A percentile compares a stretch with the other conserved stretches of the same genome.
phyloP scores from a whole-genome alignment of 2,113 vertebrate genomes.

The Alligator sinensis region DNA sequence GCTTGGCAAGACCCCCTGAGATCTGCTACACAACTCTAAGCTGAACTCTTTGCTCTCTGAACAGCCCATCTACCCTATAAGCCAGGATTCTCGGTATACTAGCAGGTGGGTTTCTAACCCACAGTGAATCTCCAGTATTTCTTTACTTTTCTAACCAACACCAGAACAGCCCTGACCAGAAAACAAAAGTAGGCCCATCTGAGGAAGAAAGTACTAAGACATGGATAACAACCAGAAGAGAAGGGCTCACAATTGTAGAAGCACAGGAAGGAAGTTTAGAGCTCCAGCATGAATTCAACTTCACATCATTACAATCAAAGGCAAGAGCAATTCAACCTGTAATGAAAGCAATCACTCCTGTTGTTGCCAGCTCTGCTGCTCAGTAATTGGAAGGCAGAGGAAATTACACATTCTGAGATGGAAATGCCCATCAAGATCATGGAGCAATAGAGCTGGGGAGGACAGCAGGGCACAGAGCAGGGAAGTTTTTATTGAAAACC shows the following conservation, averaged over 20 bases:
- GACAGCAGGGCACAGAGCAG: not conserved
- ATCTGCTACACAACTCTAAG: not conserved
- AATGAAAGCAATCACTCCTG: not conserved
- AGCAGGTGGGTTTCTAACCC: not conserved
- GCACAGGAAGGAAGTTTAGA: not conserved
- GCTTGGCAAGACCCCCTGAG: not conserved
- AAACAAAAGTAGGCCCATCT: not conserved
- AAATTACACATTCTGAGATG: not conserved
- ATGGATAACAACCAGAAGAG: not conserved
- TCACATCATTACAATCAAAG: not conserved
- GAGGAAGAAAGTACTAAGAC: not conserved
- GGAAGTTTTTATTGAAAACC: not conserved
- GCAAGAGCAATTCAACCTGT: not conserved
- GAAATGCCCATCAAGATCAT: not conserved
- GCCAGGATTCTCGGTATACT: not conserved
- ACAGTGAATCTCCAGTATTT: not conserved
- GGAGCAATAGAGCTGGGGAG: not conserved
- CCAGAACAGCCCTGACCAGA: not conserved
- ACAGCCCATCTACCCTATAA: not conserved
- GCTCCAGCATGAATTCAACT: not conserved
- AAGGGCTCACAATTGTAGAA: not conserved
- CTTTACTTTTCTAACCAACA: not conserved
- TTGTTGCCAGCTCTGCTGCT: not conserved
- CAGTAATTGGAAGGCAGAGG: not conserved
- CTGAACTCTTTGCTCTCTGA: not conserved